Evolutionary conservation across 1,140 invertebrate genomes (phyloP).

Genomic region (Augochlora pura): DNA sequence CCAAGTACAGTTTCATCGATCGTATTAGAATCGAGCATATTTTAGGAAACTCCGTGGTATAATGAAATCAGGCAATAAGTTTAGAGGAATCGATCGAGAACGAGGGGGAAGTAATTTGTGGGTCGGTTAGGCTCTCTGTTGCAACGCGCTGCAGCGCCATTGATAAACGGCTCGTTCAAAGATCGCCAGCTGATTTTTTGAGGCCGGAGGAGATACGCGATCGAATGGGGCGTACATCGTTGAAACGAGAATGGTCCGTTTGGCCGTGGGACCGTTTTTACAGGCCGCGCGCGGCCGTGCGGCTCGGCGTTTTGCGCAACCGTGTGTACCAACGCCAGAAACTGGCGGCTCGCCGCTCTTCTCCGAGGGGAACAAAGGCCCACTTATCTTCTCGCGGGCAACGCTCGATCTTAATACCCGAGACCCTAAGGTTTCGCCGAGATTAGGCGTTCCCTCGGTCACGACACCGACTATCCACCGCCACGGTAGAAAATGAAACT

Average conservation of each 20-base stretch:
- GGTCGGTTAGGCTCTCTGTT: no score
- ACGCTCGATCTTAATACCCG: slow-evolving; percentile 43
- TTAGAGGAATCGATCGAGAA: no score
- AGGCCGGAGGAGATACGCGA: neutral
- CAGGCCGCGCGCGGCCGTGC: neutral
- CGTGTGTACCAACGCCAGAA: slow-evolving; percentile 12
- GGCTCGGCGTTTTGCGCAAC: slow-evolving; percentile 14
- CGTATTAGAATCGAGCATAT: no score
- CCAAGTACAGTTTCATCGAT: no score
- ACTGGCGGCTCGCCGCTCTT: slow-evolving; percentile 2
- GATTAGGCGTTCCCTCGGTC: slow-evolving; percentile 39
- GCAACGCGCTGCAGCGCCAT: no score
- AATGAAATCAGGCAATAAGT: no score
- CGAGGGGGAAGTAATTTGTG: no score
- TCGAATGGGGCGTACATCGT: slow-evolving; percentile 8
- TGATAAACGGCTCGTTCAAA: neutral
- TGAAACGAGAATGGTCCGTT: slow-evolving; percentile 12
- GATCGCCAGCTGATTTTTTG: neutral
- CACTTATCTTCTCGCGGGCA: slow-evolving; percentile 36
- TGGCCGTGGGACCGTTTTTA: slow-evolving; percentile 28
- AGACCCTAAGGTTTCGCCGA: slow-evolving; percentile 25
- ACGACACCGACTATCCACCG: slow-evolving; percentile 30
- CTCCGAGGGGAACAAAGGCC: slow-evolving; percentile 33
- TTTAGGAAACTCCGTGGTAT: no score
- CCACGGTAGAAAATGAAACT: slow-evolving; percentile 8